phyloP scores from a whole-genome alignment of 2,888 invertebrate species.

The Corythucha ciliata region DNA sequence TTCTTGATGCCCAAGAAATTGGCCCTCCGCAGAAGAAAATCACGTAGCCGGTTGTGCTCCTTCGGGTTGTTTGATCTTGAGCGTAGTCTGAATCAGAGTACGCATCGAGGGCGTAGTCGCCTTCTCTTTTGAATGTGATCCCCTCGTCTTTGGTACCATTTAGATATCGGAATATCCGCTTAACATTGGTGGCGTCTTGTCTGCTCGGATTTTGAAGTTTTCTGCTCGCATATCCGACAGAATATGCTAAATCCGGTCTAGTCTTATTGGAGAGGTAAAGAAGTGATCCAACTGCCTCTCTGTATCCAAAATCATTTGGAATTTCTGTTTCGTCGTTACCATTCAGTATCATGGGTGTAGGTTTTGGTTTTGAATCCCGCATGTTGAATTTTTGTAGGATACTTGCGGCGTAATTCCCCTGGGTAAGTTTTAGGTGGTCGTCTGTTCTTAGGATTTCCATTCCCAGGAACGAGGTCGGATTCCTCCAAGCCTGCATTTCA shows the following conservation, averaged over 20 bases:
- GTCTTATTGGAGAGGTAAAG: slow-evolving; percentile 15
- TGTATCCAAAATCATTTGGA: slow-evolving; percentile 8
- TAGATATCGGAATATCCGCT: slow-evolving; percentile 16
- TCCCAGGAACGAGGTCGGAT: slow-evolving; percentile 15
- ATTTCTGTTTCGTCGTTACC: not conserved
- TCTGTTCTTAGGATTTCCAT: slow-evolving; percentile 7
- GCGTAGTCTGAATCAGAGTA: slow-evolving; percentile 17
- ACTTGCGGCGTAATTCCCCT: not conserved
- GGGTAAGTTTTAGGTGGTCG: slow-evolving; percentile 10
- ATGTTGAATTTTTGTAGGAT: slow-evolving; percentile 12
- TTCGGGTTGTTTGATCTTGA: slow-evolving; percentile 5
- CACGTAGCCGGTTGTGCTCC: slow-evolving; percentile 14
- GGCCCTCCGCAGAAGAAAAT: slow-evolving; percentile 18
- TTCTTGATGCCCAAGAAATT: slow-evolving; percentile 16
- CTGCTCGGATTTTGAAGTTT: slow-evolving; percentile 12
- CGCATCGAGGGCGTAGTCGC: slow-evolving; percentile 4
- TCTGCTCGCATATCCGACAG: slow-evolving; percentile 16
- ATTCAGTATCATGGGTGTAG: slow-evolving; percentile 7
- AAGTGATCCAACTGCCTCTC: slow-evolving; percentile 13
- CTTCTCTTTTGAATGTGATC: slow-evolving; percentile 1
- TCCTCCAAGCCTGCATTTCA: slow-evolving; percentile 1
- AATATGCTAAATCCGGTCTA: slow-evolving; percentile 17
- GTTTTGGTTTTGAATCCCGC: slow-evolving; percentile 6
- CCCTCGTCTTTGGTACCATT: slow-evolving; percentile 1
- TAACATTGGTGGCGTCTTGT: slow-evolving; percentile 10